Evolutionary conservation across 2,113 vertebrate species (phyloP).

Genomic region (Microcebus tavaratra): DNA sequence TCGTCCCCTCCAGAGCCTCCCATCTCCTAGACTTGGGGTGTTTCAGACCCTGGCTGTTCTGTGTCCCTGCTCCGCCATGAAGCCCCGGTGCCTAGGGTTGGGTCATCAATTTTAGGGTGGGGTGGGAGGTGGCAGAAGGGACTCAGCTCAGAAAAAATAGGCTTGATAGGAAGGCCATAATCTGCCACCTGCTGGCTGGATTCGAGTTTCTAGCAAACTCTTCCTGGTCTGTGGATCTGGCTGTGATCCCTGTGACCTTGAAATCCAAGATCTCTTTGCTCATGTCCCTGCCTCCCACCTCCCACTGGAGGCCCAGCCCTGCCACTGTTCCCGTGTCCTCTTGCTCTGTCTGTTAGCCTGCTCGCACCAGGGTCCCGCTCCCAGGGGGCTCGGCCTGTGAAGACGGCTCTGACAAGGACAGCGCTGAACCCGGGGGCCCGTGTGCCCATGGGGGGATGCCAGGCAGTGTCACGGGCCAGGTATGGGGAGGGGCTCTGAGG

Average conservation of each 20-base stretch:
- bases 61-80: background rate
- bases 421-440: background rate
- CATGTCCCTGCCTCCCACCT: background rate
- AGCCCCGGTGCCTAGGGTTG: background rate
- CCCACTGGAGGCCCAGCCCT: too few species aligned
- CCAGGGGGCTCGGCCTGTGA: background rate
- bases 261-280: background rate
- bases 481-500: background rate
- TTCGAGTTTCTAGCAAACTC: slow-evolving; percentile 53
- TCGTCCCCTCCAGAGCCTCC: background rate
- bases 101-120: background rate
- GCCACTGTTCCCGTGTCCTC: background rate
- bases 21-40: background rate
- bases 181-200: slow-evolving; percentile 75
- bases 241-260: slow-evolving; percentile 53
- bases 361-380: background rate
- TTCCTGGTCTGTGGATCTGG: slow-evolving; percentile 16
- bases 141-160: background rate
- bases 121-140: background rate
- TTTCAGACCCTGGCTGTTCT: background rate
- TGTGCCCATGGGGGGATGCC: background rate
- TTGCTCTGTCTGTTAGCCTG: background rate
- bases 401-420: background rate
- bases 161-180: slow-evolving; percentile 38
- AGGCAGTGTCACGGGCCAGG: background rate